Evolutionary conservation across 2,888 invertebrate genomes (phyloP).

Genomic region (Apamea monoglypha): DNA sequence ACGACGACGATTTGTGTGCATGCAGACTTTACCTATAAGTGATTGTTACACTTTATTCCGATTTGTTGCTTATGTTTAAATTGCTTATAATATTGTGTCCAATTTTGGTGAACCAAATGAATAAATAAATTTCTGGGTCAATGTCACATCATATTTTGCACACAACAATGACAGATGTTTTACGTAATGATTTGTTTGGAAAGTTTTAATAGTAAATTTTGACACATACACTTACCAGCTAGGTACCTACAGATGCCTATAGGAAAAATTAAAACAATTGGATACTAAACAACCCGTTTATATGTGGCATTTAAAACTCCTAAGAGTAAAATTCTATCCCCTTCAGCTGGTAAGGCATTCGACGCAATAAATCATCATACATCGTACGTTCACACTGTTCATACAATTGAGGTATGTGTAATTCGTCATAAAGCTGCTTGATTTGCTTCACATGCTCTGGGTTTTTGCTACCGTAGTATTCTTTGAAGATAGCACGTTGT

Average conservation of each 20-base stretch:
- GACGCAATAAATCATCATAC: conserved; percentile 15
- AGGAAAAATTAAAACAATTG: background rate
- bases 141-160: background rate
- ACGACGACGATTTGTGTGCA: too few relatives aligned
- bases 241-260: background rate
- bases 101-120: too few relatives aligned
- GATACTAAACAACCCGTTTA: conserved; percentile 29
- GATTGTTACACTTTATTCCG: too few relatives aligned
- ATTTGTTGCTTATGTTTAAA: too few relatives aligned
- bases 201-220: background rate
- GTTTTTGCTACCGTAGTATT: conserved; percentile 93
- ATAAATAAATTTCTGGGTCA: too few relatives aligned
- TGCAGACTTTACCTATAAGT: too few relatives aligned
- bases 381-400: conserved; percentile 14
- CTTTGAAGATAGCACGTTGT: conserved; percentile 89
- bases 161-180: background rate
- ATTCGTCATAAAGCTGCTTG: conserved; percentile 86
- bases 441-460: conserved; percentile 89
- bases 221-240: background rate
- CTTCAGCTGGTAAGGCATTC: conserved; percentile 31
- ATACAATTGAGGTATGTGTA: conserved; percentile 86
- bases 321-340: conserved; percentile 20
- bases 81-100: too few relatives aligned
- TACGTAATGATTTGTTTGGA: background rate
- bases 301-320: conserved; percentile 32